Evolutionary conservation across 2,888 invertebrate genomes (phyloP).

Genomic region (Physocephala rufipes): DNA sequence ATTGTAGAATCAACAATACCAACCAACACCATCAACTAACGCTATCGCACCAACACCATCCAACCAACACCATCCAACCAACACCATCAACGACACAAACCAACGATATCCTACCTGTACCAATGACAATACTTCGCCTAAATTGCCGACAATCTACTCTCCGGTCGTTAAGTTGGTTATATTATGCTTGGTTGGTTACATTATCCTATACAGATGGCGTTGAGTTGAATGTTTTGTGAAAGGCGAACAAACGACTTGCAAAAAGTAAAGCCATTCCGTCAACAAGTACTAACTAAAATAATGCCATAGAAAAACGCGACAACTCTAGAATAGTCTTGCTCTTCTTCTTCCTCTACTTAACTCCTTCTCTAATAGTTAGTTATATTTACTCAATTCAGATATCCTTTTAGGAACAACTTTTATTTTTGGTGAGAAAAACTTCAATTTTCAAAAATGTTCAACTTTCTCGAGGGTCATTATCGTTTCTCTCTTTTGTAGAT

Average conservation of each 20-base stretch:
- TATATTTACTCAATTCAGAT: too few relatives aligned
- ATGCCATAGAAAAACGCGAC: too few relatives aligned
- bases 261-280: constrained; percentile 8
- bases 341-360: too few relatives aligned
- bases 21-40: constrained; percentile 11
- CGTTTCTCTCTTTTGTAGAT: too few relatives aligned
- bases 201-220: constrained; percentile 28
- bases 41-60: neutral
- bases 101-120: neutral
- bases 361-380: too few relatives aligned
- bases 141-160: constrained; percentile 31
- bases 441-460: too few relatives aligned
- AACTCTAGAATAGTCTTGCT: too few relatives aligned
- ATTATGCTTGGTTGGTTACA: neutral
- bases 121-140: constrained; percentile 26
- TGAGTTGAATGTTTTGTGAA: constrained; percentile 28
- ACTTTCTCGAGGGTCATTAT: too few relatives aligned
- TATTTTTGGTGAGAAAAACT: too few relatives aligned
- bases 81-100: constrained; percentile 22
- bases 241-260: constrained; percentile 11
- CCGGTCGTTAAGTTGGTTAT: constrained; percentile 8
- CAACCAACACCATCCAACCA: too few relatives aligned
- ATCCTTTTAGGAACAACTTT: too few relatives aligned
- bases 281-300: constrained; percentile 5
- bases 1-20: neutral